A percentile compares a stretch with the other conserved stretches of the same genome.
Evolutionary conservation across 2,113 vertebrate species (phyloP).

Genomic region (Tamias sibiricus): DNA sequence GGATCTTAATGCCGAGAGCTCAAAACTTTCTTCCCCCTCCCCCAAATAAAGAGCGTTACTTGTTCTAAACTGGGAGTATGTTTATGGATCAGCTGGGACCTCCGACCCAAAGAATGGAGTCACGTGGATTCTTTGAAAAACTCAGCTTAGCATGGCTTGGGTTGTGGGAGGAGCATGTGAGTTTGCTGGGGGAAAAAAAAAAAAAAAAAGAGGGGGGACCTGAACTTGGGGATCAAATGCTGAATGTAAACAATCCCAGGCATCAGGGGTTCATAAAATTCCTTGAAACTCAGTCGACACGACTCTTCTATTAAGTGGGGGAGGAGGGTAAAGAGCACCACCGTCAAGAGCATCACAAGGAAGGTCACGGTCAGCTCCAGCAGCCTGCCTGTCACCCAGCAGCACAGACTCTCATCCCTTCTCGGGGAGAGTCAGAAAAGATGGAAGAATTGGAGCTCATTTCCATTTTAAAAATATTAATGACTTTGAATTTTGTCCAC

Average conservation of each 20-base stretch:
- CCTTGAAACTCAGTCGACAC: not conserved
- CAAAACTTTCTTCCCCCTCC: not conserved
- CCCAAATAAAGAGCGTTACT: not conserved
- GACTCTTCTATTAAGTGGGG: not conserved
- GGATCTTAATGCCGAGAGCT: slow-evolving; percentile 72
- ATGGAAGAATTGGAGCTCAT: rapidly evolving
- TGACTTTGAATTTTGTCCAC: not conserved
- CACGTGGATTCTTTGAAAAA: not conserved
- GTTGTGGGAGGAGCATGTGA: rapidly evolving
- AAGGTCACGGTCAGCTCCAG: rapidly evolving
- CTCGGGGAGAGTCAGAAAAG: rapidly evolving
- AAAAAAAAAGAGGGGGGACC: too few relatives aligned
- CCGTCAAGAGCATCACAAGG: not conserved
- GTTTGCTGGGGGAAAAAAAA: too few relatives aligned
- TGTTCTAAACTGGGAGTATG: not conserved
- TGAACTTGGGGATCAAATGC: not conserved
- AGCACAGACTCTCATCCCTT: too few relatives aligned
- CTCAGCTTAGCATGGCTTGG: not conserved
- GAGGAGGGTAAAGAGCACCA: not conserved
- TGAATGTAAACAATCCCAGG: not conserved
- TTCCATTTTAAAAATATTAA: not conserved
- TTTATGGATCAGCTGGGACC: not conserved
- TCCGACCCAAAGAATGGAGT: not conserved
- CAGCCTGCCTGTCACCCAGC: rapidly evolving
- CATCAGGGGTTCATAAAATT: not conserved